These are phyloP conservation scores for Frankliniella intonsa DNA, from an alignment of 2,888 invertebrate genomes.

Conservation along the genomic window DNA sequence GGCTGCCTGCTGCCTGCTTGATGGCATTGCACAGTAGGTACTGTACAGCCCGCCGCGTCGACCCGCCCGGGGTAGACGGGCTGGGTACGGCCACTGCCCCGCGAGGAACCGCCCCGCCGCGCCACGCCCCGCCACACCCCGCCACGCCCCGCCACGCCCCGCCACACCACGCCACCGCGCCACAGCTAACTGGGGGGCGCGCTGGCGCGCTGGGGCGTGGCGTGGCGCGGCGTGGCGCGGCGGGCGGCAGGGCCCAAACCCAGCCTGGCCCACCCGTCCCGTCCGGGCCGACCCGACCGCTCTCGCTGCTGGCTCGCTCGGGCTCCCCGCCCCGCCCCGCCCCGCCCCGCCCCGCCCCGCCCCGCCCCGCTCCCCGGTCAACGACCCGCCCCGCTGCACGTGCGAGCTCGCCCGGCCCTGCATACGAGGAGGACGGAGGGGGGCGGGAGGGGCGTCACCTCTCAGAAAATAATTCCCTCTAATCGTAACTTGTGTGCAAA, in stretches of 20 bases:
- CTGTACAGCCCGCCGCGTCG: no score
- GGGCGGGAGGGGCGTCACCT: no score
- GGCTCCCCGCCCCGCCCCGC: not conserved
- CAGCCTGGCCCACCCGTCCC: not conserved
- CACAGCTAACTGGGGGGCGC: not conserved
- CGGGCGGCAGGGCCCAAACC: not conserved
- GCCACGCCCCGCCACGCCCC: not conserved
- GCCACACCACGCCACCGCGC: not conserved
- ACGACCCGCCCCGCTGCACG: constrained; percentile 37
- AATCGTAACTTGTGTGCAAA: no score
- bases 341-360: constrained; percentile 32
- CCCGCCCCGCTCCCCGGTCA: constrained; percentile 34
- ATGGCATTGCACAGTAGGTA: no score
- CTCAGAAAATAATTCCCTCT: no score
- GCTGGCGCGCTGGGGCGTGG: not conserved
- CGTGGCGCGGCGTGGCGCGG: not conserved
- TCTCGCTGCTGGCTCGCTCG: constrained; percentile 28
- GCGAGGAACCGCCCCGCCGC: not conserved
- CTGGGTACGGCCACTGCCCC: no score
- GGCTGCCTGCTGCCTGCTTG: no score
- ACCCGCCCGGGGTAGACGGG: no score
- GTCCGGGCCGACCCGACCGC: not conserved
- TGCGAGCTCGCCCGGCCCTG: constrained; percentile 34
- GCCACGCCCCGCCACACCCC: constrained; percentile 19
- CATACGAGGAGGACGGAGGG: no score